phyloP scores from a whole-genome alignment of 2,797 vertebrate species.

The Glossophaga mutica region DNA sequence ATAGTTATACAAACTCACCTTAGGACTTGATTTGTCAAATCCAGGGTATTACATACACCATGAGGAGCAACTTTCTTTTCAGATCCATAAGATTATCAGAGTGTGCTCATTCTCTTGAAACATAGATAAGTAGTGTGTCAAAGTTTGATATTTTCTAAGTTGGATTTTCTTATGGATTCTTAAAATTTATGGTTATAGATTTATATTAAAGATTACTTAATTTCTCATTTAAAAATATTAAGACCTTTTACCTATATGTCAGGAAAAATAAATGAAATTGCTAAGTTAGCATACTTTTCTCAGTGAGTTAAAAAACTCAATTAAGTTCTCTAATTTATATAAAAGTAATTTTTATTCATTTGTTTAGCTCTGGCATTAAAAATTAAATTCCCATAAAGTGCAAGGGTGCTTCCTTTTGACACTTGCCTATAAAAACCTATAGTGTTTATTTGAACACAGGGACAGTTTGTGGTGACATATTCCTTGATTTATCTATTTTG shows the following conservation, averaged over 20 bases:
- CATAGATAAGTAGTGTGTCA: background rate
- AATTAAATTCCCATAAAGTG: background rate
- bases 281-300: background rate
- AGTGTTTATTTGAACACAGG: background rate
- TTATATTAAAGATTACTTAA: slow-evolving; percentile 13
- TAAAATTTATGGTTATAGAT: slow-evolving; percentile 43
- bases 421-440: background rate
- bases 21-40: background rate
- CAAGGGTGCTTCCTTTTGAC: background rate
- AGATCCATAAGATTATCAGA: background rate
- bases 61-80: background rate
- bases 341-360: slow-evolving; percentile 24
- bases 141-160: slow-evolving; percentile 51
- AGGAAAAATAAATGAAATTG: slow-evolving; percentile 39
- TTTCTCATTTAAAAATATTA: slow-evolving; percentile 42
- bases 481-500: background rate
- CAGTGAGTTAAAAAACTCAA: slow-evolving; percentile 13
- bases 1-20: background rate
- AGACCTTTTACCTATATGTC: slow-evolving; percentile 64
- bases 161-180: slow-evolving; percentile 3
- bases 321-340: slow-evolving; percentile 40
- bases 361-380: background rate
- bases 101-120: slow-evolving; percentile 27
- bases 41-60: background rate
- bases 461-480: background rate